Percentiles rank a stretch among this genome's conserved stretches.
Conservation (phyloP, 2,888 invertebrate genomes). For the Drosophila colorata region DNA sequence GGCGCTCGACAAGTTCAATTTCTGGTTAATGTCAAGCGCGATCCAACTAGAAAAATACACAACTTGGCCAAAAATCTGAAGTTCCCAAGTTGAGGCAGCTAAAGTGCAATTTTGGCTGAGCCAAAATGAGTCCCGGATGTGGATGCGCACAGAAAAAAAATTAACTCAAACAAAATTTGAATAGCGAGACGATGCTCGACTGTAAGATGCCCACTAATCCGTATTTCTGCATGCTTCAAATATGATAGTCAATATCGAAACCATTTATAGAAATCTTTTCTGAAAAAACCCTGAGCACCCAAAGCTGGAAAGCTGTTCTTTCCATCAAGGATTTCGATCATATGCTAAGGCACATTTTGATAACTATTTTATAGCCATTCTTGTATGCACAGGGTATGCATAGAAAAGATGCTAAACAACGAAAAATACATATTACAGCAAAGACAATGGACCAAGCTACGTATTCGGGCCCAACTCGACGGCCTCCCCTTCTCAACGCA, state of each 20-base stretch:
- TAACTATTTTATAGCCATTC: background rate
- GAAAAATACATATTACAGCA: slow-evolving; percentile 29
- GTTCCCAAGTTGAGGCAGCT: slow-evolving; percentile 32
- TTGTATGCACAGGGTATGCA: background rate
- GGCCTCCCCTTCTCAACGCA: slow-evolving; percentile 13
- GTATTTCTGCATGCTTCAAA: no score
- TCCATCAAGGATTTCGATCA: no score
- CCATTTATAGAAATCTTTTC: no score
- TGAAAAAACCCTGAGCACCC: no score
- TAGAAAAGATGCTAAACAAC: slow-evolving; percentile 15
- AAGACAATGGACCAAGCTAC: slow-evolving; percentile 22
- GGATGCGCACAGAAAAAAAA: slow-evolving; percentile 50
- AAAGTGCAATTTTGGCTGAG: slow-evolving; percentile 48
- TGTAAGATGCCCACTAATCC: background rate
- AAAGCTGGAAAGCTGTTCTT: no score
- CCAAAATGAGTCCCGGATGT: slow-evolving; percentile 72
- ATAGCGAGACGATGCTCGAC: background rate
- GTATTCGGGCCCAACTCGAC: slow-evolving; percentile 1
- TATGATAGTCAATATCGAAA: no score
- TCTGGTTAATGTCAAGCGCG: slow-evolving; percentile 50
- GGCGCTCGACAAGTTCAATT: slow-evolving; percentile 54
- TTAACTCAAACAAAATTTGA: slow-evolving; percentile 36
- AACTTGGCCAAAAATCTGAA: slow-evolving; percentile 58
- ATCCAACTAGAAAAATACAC: slow-evolving; percentile 45
- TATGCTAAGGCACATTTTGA: no score